A percentile compares a stretch with the other conserved stretches of the same genome.
Evolutionary conservation across 1,140 invertebrate genomes (phyloP).

Genomic region (Arctopsyche grandis): DNA sequence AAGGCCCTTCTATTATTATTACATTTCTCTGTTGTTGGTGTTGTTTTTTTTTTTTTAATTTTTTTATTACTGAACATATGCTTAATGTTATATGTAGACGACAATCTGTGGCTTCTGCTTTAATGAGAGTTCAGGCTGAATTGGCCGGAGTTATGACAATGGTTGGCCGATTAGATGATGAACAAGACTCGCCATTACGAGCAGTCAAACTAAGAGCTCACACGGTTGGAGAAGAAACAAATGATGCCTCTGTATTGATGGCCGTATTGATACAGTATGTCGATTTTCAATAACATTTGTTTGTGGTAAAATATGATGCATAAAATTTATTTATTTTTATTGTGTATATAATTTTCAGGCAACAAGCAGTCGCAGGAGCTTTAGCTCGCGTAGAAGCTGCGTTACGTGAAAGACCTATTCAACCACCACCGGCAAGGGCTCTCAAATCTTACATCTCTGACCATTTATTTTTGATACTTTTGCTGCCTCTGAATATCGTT

Average conservation of each 20-base stretch:
- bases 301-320: too few relatives aligned
- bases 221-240: constrained; percentile 3
- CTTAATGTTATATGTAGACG: constrained; percentile 30
- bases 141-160: constrained; percentile 33
- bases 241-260: constrained; percentile 34
- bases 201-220: neutral
- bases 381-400: constrained; percentile 49
- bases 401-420: constrained; percentile 28
- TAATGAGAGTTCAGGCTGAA: constrained; percentile 48
- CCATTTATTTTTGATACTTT: constrained; percentile 18
- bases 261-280: constrained; percentile 36
- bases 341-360: constrained; percentile 33
- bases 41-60: constrained; percentile 7
- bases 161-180: constrained; percentile 27
- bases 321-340: neutral
- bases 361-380: constrained; percentile 49
- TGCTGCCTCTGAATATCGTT: constrained; percentile 33
- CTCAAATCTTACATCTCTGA: constrained; percentile 4
- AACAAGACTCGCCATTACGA: constrained; percentile 18
- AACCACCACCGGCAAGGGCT: neutral
- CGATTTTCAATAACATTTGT: neutral
- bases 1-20: too few relatives aligned
- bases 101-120: constrained; percentile 49
- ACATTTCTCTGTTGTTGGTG: neutral
- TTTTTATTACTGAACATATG: constrained; percentile 6